Conservation (phyloP, 2,888 invertebrate species). For the Mesorhabditis spiculigera region DNA sequence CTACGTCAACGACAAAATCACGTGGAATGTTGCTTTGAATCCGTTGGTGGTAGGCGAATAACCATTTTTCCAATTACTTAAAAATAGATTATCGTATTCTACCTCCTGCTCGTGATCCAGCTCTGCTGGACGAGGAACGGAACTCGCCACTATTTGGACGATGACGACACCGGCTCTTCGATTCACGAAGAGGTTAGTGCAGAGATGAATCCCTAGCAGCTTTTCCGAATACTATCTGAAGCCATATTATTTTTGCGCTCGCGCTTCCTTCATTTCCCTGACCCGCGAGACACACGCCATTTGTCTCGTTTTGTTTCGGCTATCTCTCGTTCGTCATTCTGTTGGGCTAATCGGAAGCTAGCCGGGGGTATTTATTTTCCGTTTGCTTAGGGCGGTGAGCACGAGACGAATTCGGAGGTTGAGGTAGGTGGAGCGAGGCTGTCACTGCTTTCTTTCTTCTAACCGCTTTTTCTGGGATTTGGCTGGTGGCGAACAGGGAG, state of each 20-base stretch:
- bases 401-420: not conserved
- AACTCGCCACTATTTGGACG: constrained; percentile 32
- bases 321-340: not conserved
- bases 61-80: constrained; percentile 1
- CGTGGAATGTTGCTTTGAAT: constrained; percentile 76
- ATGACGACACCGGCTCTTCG: constrained; percentile 40
- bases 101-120: constrained; percentile 42
- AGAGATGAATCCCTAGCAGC: too few species aligned
- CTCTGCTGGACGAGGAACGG: constrained; percentile 47
- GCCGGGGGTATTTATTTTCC: constrained; percentile 1
- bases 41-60: constrained; percentile 72
- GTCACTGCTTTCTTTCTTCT: not conserved
- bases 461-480: not conserved
- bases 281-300: not conserved
- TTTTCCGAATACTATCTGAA: too few species aligned
- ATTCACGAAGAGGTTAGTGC: constrained; percentile 56
- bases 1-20: constrained; percentile 61
- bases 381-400: constrained; percentile 2
- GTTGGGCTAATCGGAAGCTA: not conserved
- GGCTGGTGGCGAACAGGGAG: not conserved
- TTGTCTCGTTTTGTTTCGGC: not conserved
- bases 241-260: too few species aligned
- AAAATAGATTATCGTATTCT: constrained; percentile 22
- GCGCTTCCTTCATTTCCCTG: too few species aligned
- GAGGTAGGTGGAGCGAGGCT: not conserved